These are phyloP conservation scores for Ophion ventricosus DNA, from an alignment of 2,888 invertebrate genomes.

Conservation along the genomic window DNA sequence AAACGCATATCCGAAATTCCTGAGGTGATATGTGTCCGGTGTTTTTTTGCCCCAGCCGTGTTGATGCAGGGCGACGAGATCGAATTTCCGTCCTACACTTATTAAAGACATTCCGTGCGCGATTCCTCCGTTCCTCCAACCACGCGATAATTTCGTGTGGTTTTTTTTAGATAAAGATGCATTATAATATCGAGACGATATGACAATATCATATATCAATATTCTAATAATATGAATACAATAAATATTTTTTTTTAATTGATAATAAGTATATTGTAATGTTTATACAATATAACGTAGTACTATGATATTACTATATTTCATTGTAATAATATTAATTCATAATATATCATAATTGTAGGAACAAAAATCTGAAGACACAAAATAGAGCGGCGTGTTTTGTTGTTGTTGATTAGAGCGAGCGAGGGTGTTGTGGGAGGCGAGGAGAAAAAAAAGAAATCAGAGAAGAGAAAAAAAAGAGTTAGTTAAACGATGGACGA, in stretches of 20 bases:
- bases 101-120: neutral
- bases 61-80: slow-evolving; percentile 16
- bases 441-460: no score
- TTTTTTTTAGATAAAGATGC: neutral
- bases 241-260: neutral
- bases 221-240: neutral
- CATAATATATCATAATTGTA: no score
- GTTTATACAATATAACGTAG: neutral
- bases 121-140: neutral
- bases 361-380: no score
- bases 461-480: no score
- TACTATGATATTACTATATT: no score
- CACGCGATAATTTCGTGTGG: neutral
- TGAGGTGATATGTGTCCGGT: slow-evolving; percentile 56
- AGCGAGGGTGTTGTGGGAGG: no score
- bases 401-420: no score
- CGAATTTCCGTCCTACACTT: slow-evolving; percentile 6
- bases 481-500: no score
- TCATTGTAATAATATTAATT: no score
- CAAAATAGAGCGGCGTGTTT: no score
- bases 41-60: slow-evolving; percentile 50
- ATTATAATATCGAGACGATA: neutral
- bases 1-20: slow-evolving; percentile 56
- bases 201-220: neutral
- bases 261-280: neutral